Evolutionary conservation across 2,888 invertebrate species (phyloP).

Genomic region (Lasioglossum morio): DNA sequence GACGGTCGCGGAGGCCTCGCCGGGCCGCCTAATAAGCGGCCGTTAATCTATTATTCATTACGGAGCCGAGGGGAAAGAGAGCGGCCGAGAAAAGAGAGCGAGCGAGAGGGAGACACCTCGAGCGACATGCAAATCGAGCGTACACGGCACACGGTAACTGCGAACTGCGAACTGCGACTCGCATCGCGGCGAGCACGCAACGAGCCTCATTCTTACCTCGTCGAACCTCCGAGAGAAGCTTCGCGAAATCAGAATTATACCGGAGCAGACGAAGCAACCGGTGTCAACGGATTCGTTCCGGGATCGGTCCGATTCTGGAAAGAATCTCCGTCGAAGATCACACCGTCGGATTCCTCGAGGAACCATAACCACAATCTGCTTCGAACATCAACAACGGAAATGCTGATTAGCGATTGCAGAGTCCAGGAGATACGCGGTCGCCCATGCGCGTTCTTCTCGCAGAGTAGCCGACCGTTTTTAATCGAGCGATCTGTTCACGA

Average conservation of each 20-base stretch:
- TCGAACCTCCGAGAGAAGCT: not conserved
- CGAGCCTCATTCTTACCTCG: not conserved
- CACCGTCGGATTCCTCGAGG: constrained; percentile 58
- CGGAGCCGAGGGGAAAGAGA: constrained; percentile 53
- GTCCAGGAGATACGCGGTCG: constrained; percentile 21
- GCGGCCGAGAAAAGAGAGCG: constrained; percentile 22
- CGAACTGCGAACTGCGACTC: constrained; percentile 44
- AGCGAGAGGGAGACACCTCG: constrained; percentile 66
- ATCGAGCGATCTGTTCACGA: constrained; percentile 45
- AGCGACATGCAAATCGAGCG: constrained; percentile 75
- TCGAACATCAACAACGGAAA: constrained; percentile 54
- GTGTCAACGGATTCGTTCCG: not conserved
- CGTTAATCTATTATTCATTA: constrained; percentile 83
- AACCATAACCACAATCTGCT: constrained; percentile 61
- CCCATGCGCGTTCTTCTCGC: not conserved
- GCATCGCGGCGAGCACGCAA: constrained; percentile 38
- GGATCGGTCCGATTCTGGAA: not conserved
- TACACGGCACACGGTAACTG: constrained; percentile 24
- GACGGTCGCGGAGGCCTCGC: constrained; percentile 79
- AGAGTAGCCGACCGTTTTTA: constrained; percentile 21
- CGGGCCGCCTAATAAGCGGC: constrained; percentile 80
- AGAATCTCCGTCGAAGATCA: constrained; percentile 52
- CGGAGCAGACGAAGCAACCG: not conserved
- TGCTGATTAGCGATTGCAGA: constrained; percentile 42
- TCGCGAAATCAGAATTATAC: not conserved